A percentile compares a stretch with the other conserved stretches of the same genome.
These are phyloP conservation scores for Gymnosoma rotundatum DNA, from an alignment of 2,888 invertebrate genomes.

Conservation along the genomic window DNA sequence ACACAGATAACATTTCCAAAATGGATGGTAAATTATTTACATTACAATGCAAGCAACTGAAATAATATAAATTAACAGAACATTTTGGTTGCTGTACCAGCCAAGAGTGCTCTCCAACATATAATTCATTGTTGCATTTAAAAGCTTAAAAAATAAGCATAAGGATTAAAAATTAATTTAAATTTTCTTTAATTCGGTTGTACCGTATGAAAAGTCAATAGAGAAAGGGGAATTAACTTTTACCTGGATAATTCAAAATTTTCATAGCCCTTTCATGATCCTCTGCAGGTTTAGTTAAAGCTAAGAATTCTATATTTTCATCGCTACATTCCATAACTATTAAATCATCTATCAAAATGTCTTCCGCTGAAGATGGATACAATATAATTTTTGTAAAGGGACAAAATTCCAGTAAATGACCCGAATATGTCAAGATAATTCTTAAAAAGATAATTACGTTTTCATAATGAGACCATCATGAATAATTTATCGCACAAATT, in stretches of 20 bases:
- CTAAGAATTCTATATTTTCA: constrained; percentile 78
- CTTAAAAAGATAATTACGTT: constrained; percentile 68
- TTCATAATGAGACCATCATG: neutral
- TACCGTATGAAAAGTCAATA: too few species aligned
- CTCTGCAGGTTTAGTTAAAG: constrained; percentile 76
- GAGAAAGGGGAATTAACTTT: neutral
- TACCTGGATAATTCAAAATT: constrained; percentile 81
- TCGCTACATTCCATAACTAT: constrained; percentile 79
- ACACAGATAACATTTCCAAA: constrained; percentile 80
- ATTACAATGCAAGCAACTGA: constrained; percentile 75
- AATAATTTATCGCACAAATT: neutral
- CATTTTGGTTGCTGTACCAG: constrained; percentile 80
- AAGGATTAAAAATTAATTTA: too few species aligned
- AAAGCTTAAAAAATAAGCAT: constrained; percentile 73
- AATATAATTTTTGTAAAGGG: constrained; percentile 76
- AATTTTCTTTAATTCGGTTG: neutral
- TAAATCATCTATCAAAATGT: constrained; percentile 78
- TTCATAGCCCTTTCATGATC: constrained; percentile 75
- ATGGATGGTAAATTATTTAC: constrained; percentile 74
- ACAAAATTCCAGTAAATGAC: constrained; percentile 79
- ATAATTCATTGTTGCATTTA: constrained; percentile 78
- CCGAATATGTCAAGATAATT: constrained; percentile 78
- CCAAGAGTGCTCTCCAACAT: constrained; percentile 78
- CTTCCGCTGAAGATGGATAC: constrained; percentile 58
- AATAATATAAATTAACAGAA: constrained; percentile 81